Evolutionary conservation across 2,888 invertebrate genomes (phyloP), one percentile per base, ranked within the genome.

Genomic region (Papilio protenor): DNA sequence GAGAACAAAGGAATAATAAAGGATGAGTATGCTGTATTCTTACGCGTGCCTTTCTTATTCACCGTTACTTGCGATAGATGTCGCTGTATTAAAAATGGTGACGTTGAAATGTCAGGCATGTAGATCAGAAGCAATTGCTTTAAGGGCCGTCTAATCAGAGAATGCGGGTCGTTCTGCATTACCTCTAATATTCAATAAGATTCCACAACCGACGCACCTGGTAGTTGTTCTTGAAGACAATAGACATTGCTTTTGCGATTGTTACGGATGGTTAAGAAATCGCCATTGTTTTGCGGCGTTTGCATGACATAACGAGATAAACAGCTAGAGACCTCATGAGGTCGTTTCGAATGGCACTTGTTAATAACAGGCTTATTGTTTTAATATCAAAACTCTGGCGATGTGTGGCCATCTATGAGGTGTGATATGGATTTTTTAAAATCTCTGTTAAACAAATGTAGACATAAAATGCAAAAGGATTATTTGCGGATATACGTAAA

Each of bases 121-220:
- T 83, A 84, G 87, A 87, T 87, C 85, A 86, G 81, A 81, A 79
- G 85, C 89, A 90, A 92, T 92, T 90, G 89, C 82, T 84, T 93
- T 92, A 90, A 88, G 92, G 93, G 92, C 85, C 85, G 82, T 80
- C 81, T 86, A 82, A 84, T 88, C 84, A 85, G 83, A 83, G 83
- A 81, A 92, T 93, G 91, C 92, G 93, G 93, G 93, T 81, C 84
- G 86, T 85, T 85, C 84, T 23, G 52, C 27, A 72, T 71, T 75
- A 45, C 45, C 52, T 27, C 66, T 57, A 84, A 86, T 81, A 82
- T 59, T 80, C 79, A 74, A 76, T 76, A 73, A 78, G 72, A 76
- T 72, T 78, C 73, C 75, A 69, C 47, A 61, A 49, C 14, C 40
- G 27, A 64, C 70, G 78, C 76, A 76, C 77, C 78, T 79, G 80